Evolutionary conservation across 2,888 invertebrate genomes (phyloP).

Genomic region (Petrophora chlorosata): DNA sequence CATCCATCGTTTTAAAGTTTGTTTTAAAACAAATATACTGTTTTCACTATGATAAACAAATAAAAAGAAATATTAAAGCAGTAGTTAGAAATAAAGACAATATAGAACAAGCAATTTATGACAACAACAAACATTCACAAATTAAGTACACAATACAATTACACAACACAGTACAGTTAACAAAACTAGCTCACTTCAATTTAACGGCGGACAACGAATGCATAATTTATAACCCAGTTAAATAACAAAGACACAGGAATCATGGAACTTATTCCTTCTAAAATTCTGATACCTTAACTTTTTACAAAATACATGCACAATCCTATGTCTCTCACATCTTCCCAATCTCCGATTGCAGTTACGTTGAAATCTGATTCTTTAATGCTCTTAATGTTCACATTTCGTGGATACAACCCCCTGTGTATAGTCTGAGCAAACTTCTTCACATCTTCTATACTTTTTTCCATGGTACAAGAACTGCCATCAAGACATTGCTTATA

Average conservation of each 20-base stretch:
- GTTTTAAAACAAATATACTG: no score
- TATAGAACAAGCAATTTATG: no score
- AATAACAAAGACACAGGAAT: background rate
- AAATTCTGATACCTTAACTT: no score
- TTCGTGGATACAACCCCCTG: conserved; percentile 37
- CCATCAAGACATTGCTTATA: conserved; percentile 38
- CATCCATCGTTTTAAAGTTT: no score
- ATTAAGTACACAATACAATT: background rate
- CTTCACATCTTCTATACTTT: conserved; percentile 31
- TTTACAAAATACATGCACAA: conserved; percentile 36
- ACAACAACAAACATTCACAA: background rate
- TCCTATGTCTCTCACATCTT: conserved; percentile 51
- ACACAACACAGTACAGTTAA: background rate
- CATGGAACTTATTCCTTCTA: background rate
- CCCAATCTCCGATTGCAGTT: conserved; percentile 37
- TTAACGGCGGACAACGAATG: background rate
- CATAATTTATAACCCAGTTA: background rate
- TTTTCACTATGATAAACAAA: no score
- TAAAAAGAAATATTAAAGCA: no score
- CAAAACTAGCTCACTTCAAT: background rate
- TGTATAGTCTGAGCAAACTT: conserved; percentile 34
- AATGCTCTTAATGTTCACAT: conserved; percentile 15
- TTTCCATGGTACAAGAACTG: conserved; percentile 30
- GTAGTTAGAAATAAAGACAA: no score
- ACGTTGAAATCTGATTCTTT: conserved; percentile 13